A percentile compares a stretch with the other conserved stretches of the same genome.
These are phyloP conservation scores for Adelges cooleyi DNA, from an alignment of 1,140 invertebrate species.

Conservation along the genomic window DNA sequence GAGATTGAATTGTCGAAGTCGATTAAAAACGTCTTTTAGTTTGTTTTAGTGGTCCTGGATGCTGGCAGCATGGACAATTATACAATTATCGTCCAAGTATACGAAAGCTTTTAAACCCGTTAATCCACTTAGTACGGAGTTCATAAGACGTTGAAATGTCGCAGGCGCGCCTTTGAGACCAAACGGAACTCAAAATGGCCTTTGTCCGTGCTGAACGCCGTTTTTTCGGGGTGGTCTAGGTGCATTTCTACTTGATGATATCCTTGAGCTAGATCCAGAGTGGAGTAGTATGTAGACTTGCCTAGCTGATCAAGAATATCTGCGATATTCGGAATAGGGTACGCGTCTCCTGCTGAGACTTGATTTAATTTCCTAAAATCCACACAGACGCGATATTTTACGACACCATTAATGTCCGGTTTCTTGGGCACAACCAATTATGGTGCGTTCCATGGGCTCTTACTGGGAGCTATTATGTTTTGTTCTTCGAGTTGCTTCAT, in stretches of 20 bases:
- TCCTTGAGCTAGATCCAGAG: conserved; percentile 41
- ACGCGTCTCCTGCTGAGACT: conserved; percentile 40
- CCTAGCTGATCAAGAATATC: conserved; percentile 42
- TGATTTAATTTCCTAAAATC: conserved; percentile 40
- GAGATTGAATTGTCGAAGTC: conserved; percentile 21
- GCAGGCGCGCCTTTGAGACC: conserved; percentile 39
- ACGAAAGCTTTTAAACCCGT: conserved; percentile 29
- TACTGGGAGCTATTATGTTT: conserved; percentile 19
- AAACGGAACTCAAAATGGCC: conserved; percentile 40
- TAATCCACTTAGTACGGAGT: conserved; percentile 36
- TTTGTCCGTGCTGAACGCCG: conserved; percentile 39
- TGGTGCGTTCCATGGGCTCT: conserved; percentile 29
- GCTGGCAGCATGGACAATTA: conserved; percentile 12
- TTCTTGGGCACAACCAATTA: conserved; percentile 32
- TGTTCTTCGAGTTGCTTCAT: conserved; percentile 32
- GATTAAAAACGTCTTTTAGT: conserved; percentile 19
- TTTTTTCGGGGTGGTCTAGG: conserved; percentile 38
- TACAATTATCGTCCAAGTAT: conserved; percentile 33
- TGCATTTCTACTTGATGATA: conserved; percentile 42
- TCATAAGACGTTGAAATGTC: conserved; percentile 40
- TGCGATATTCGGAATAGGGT: conserved; percentile 44
- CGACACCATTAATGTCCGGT: conserved; percentile 29
- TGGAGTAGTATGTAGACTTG: conserved; percentile 39
- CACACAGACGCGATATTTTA: conserved; percentile 31
- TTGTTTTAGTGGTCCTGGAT: conserved; percentile 15